Evolutionary conservation across 1,140 invertebrate species (phyloP).

Genomic region (Hyles vespertilio): DNA sequence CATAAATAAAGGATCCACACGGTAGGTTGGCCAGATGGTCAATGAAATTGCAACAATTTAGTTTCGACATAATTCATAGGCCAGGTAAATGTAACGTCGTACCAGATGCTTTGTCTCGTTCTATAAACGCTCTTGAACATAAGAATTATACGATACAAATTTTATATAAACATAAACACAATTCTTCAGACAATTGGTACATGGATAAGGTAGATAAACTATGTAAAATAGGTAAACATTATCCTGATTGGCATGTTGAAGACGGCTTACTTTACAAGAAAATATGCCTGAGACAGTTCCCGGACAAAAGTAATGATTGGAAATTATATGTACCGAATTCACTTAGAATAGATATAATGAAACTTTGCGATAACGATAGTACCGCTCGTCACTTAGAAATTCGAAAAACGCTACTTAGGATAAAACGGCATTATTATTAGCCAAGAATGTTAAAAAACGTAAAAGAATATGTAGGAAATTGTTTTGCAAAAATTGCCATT

Average conservation of each 20-base stretch:
- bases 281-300: conserved; percentile 7
- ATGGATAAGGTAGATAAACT: conserved; percentile 1
- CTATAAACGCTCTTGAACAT: conserved; percentile 6
- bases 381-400: conserved; percentile 16
- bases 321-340: conserved; percentile 14
- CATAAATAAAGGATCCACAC: conserved; percentile 54
- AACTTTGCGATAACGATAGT: conserved; percentile 12
- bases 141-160: conserved; percentile 17
- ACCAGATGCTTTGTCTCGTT: conserved; percentile 45
- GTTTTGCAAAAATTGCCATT: conserved; percentile 14
- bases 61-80: conserved; percentile 49
- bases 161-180: conserved; percentile 17
- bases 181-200: conserved; percentile 36
- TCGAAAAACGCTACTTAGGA: conserved; percentile 12
- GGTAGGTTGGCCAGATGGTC: conserved; percentile 68
- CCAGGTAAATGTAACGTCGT: conserved; percentile 43
- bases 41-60: conserved; percentile 40
- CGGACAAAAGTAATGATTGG: conserved; percentile 8
- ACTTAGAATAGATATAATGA: not conserved
- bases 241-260: too few species aligned
- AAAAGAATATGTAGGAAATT: conserved; percentile 14
- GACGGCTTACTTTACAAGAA: not conserved
- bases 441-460: conserved; percentile 11
- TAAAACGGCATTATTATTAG: conserved; percentile 16
- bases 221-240: too few species aligned